These are phyloP conservation scores for Chrysomallon squamiferum DNA, from an alignment of 1,140 invertebrate genomes.

Conservation along the genomic window DNA sequence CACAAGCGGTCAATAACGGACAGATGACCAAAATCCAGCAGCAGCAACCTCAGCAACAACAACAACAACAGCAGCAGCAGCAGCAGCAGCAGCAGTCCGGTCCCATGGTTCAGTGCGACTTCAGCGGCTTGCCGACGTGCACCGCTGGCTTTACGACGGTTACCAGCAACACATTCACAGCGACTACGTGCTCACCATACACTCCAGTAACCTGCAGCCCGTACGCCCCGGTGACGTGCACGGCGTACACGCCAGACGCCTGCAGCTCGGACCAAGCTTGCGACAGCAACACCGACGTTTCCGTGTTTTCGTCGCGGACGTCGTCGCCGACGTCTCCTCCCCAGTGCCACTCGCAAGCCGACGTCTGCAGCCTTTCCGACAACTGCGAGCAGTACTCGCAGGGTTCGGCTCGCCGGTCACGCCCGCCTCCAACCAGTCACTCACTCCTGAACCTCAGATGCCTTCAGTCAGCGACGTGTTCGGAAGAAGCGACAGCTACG, in stretches of 20 bases:
- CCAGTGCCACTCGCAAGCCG: slow-evolving; percentile 30
- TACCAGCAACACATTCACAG: background rate
- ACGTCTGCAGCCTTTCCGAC: slow-evolving; percentile 26
- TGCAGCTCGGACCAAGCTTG: background rate
- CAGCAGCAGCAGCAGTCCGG: slow-evolving; percentile 10
- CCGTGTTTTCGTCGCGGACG: slow-evolving; percentile 26
- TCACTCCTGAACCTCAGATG: slow-evolving; percentile 47
- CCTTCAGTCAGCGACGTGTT: slow-evolving; percentile 21
- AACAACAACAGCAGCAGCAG: slow-evolving; percentile 19
- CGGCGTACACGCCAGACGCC: background rate
- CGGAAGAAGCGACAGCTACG: slow-evolving; percentile 25
- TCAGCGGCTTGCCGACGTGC: slow-evolving; percentile 6
- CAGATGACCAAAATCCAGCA: slow-evolving; percentile 2
- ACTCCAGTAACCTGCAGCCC: background rate
- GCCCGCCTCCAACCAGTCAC: slow-evolving; percentile 43
- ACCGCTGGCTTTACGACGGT: background rate
- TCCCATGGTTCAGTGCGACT: slow-evolving; percentile 3
- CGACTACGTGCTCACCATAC: slow-evolving; percentile 15
- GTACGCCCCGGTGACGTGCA: background rate
- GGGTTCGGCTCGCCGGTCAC: slow-evolving; percentile 49
- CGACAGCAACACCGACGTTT: slow-evolving; percentile 3
- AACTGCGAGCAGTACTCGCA: slow-evolving; percentile 46
- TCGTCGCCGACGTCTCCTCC: slow-evolving; percentile 37
- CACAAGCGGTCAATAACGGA: slow-evolving; percentile 38
- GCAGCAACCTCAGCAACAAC: background rate